Base-by-base conservation (phyloP, 2,797 vertebrate genomes). In the Sciurus carolinensis region DNA sequence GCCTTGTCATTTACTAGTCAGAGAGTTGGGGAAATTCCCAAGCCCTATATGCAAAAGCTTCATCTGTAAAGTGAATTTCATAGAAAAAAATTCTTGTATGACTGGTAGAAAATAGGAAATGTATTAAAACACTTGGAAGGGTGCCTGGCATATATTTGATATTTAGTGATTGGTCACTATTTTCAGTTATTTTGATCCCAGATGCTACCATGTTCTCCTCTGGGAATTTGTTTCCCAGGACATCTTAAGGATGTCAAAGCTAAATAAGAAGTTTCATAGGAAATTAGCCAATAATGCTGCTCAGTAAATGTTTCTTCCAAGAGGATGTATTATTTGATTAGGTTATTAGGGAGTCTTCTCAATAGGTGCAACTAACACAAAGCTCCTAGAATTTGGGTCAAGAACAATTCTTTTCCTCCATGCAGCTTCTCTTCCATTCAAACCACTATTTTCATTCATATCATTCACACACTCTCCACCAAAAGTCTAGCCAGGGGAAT, bases 371-470 rank as follows among this genome's bases (percentile, higher is more conserved):
- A 42, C 64, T 90, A 57, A 79, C 8, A 12, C 80, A 59, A 7
- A 66, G 30, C 44, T 71, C 50, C n/a, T 42, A 33, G 39, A 64
- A 72, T 52, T 54, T 71, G 54, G 18, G 22, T 52, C 30, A 71
- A 85, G 73, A 7, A 30, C 54, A 7, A 30, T n/a, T 15, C 5
- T 22, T 87, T 62, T 28, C 26, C 14, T 80, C 13, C 24, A 20
- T 39, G n/a, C 54, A 87, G 67, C 22, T 66, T 36, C 54, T 59
- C 73, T 82, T 73, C 83, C 28, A 73, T 42, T 22, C n/a, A 54
- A 87, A 71, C 64, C 33, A n/a, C 7, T 71, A 87, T 52, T 87
- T 80, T 80, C 76, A 80, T 52, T 80, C 84, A 52, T 73, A 73
- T 69, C 14, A 64, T 42, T 72, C 91, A 52, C 73, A 73, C 44